Base-by-base conservation (phyloP, 2,113 vertebrate genomes). In the Trichechus manatus region DNA sequence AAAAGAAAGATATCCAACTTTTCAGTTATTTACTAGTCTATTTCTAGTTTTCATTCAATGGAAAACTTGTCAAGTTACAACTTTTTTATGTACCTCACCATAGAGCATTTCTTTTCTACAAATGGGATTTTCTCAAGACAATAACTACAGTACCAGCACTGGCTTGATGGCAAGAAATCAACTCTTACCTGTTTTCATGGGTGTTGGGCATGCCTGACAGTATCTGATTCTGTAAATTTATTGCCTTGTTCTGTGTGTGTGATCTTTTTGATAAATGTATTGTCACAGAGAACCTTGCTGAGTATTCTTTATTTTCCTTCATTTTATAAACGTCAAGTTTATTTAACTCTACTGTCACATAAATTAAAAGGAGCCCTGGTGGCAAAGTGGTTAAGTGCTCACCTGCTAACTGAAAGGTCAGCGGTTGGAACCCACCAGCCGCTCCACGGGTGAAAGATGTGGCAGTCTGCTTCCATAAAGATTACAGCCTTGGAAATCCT, bases 61-160 rank as follows among this genome's bases (percentile, higher is more conserved):
- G 85, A 33, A 87, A 83, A 82, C 81, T 90, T 90, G 89, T 94
- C 86, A 82, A 91, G 79, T 83, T 53, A 89, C 89, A 95, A 86
- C 61, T 93, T 79, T 64, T 79, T 44, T 22, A n/a, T 13, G 79
- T 64, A 47, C 36, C 87, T 93, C 1, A 0, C 64, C 61, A 47
- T 1, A 42, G 6, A 91, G 63, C 87, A 88, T 78, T 77, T 97
- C 72, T 91, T 95, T 87, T 59, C 81, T 82, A 89, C 50, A 94
- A 95, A 92, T 36, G 25, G 42, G 72, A 88, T 94, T 92, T 90
- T 88, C 95, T 75, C 91, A 50, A 94, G 78, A 86, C 33, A 87
- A 20, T 82, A 92, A 94, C 84, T 27, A 42, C 2, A 31, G 20
- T 66, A 77, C 81, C 81, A 68, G 81, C 59, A 78, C 8, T 0